Base-by-base conservation (phyloP, 2,113 vertebrate genomes). In the Hippocampus comes region DNA sequence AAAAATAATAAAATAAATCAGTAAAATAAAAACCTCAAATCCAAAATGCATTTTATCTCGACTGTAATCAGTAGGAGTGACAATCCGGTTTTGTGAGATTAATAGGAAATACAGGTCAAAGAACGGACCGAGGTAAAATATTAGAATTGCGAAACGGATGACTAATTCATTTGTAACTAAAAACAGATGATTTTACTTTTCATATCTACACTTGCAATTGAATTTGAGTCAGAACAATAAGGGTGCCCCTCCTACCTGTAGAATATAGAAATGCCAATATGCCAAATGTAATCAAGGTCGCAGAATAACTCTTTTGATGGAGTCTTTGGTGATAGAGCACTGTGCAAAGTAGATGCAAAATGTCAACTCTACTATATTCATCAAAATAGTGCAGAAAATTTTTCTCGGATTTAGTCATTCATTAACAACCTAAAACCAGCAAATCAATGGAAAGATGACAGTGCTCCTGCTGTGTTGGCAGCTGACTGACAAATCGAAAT, bases 131-230 rank as follows among this genome's bases (percentile, higher is more conserved):
- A 6, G n/a, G 34, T 65, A 48, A 55, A 65, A 69, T 27, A 59
- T 49, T 11, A 21, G 23, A n/a, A 61, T 69, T 60, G 14, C 21
- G n/a, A 55, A 48, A 34, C 21, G 27, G 12, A 68, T 57, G 42
- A 20, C n/a, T 11, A 34, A 48, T 48, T 15, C 17, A 18, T 41
- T 41, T n/a, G 49, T 68, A 38, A 68, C 30, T n/a, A 51, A 68
- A 68, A 68, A 41, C 67, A 68, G 49, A 68, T 55, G 30, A 53
- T 53, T 55, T 48, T 42, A 57, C 11, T 69, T 21, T 72, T 42
- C 41, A 9, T 53, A 20, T 59, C 18, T 10, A 11, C 46, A 38
- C 23, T 60, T 9, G 53, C 59, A 42, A 21, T 49, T 9, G 48
- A 2, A 46, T 25, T 2, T 23, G 21, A 73, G 9, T 53, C 67